These are phyloP conservation scores for Elmis aenea DNA, from an alignment of 2,888 invertebrate species.

Conservation along the genomic window DNA sequence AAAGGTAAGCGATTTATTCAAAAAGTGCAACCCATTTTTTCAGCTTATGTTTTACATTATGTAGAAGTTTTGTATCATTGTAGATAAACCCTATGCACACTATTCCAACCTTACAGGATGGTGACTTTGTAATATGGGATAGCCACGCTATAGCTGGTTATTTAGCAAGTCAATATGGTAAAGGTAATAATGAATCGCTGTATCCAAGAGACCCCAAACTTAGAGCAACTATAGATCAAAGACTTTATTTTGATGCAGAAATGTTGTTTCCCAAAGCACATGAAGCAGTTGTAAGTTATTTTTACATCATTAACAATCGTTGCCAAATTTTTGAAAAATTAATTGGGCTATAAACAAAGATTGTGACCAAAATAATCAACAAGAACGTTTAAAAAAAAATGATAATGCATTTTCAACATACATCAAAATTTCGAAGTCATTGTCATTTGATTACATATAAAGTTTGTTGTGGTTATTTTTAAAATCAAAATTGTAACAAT, in stretches of 20 bases:
- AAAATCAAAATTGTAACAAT: no score
- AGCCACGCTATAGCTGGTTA: conserved; percentile 51
- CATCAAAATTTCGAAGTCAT: no score
- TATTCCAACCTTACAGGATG: conserved; percentile 55
- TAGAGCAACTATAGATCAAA: conserved; percentile 51
- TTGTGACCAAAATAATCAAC: no score
- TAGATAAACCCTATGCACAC: conserved; percentile 54
- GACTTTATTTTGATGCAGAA: conserved; percentile 52
- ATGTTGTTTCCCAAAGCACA: conserved; percentile 48
- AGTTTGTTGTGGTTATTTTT: no score
- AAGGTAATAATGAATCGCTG: conserved; percentile 48
- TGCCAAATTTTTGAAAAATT: no score
- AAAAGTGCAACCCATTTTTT: neutral
- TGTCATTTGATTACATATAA: no score
- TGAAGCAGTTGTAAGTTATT: conserved; percentile 49
- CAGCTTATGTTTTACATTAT: no score
- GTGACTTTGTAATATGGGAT: conserved; percentile 49
- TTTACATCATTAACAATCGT: no score
- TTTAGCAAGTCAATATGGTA: conserved; percentile 35
- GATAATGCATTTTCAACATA: no score
- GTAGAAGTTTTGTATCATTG: conserved; percentile 3
- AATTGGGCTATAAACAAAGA: no score
- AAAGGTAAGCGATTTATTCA: conserved; percentile 37
- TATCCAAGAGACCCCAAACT: conserved; percentile 52
- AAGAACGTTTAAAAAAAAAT: no score